phyloP scores from a whole-genome alignment of 1,140 invertebrate genomes.

The Dreissena polymorpha region DNA sequence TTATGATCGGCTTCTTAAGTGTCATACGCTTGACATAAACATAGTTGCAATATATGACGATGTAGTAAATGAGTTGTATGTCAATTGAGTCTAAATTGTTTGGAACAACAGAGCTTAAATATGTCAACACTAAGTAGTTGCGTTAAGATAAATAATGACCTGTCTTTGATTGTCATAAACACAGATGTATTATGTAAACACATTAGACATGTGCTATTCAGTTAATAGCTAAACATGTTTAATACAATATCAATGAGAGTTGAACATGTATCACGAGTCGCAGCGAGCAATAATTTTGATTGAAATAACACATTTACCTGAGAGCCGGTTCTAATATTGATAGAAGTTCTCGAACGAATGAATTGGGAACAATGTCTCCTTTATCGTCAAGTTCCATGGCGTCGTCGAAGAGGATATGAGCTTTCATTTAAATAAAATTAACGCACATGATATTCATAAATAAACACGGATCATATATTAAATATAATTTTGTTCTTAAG shows the following conservation, averaged over 20 bases:
- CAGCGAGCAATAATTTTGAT: neutral
- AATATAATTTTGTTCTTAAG: too few species aligned
- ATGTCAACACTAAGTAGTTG: too few species aligned
- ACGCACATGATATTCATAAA: too few species aligned
- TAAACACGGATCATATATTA: too few species aligned
- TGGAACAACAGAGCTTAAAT: too few species aligned
- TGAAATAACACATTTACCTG: slow-evolving; percentile 78
- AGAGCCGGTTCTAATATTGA: slow-evolving; percentile 96
- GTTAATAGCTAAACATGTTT: too few species aligned
- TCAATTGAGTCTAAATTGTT: too few species aligned
- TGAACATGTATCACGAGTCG: neutral
- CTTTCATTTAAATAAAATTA: slow-evolving; percentile 79
- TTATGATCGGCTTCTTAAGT: slow-evolving; percentile 90
- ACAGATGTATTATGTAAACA: too few species aligned
- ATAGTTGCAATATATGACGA: slow-evolving; percentile 75
- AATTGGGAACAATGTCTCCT: slow-evolving; percentile 95
- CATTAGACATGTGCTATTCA: too few species aligned
- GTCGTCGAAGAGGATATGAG: slow-evolving; percentile 98
- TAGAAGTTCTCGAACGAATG: slow-evolving; percentile 96
- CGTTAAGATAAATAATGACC: too few species aligned
- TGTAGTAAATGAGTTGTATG: neutral
- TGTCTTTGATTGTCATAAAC: too few species aligned
- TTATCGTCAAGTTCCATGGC: slow-evolving; percentile 84
- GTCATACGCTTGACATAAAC: slow-evolving; percentile 88
- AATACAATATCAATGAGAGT: too few species aligned